phyloP scores from a whole-genome alignment of 2,113 vertebrate genomes.

The Panthera uncia region DNA sequence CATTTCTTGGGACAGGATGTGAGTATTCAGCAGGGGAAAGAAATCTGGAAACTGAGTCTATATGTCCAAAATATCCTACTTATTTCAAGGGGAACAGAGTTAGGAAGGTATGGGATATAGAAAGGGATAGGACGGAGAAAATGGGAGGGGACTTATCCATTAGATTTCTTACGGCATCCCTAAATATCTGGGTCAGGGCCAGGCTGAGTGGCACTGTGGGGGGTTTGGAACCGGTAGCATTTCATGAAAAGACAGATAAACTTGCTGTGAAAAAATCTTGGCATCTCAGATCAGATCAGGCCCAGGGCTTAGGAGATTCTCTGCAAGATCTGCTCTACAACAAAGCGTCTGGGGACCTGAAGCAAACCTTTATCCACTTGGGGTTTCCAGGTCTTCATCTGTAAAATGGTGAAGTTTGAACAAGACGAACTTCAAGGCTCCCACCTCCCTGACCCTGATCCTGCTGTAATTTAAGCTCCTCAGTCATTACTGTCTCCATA shows the following conservation, averaged over 20 bases:
- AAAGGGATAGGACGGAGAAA: background rate
- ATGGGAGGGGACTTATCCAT: background rate
- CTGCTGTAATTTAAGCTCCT: accelerated
- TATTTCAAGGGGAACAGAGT: background rate
- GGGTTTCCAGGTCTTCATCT: background rate
- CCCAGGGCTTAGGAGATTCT: background rate
- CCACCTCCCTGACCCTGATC: no score
- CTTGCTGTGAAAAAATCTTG: background rate
- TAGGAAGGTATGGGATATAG: background rate
- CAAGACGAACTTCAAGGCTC: background rate
- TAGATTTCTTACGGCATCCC: background rate
- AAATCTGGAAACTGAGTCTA: background rate
- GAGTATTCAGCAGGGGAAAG: background rate
- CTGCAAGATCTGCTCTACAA: background rate
- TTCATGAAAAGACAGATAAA: background rate
- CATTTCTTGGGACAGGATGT: background rate
- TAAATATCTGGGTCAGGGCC: background rate
- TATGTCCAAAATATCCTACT: background rate
- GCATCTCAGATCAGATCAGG: background rate
- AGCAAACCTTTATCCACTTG: background rate
- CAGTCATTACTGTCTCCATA: background rate
- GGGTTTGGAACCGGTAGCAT: background rate
- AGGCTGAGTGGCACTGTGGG: background rate
- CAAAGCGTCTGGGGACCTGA: background rate
- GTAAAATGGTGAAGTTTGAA: background rate